These are phyloP conservation scores for Apogon talboti DNA, from an alignment of 2,797 vertebrate genomes.

Conservation along the genomic window DNA sequence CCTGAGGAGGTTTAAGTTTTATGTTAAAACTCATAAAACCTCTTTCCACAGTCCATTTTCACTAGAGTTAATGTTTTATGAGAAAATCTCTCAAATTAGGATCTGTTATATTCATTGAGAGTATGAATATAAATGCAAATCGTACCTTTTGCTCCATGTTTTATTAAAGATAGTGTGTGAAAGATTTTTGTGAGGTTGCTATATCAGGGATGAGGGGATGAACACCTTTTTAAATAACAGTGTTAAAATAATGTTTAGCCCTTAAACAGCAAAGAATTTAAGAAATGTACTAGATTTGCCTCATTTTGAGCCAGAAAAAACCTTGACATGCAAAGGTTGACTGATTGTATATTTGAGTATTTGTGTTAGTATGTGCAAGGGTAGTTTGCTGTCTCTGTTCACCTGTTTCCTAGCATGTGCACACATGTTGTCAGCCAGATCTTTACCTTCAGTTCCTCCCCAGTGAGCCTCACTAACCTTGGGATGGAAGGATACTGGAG, in stretches of 20 bases:
- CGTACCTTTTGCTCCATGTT: not conserved
- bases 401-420: slow-evolving; percentile 31
- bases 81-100: not conserved
- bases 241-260: not conserved
- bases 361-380: slow-evolving; percentile 8
- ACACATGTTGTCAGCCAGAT: slow-evolving; percentile 53
- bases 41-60: slow-evolving; percentile 22
- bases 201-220: too few species aligned
- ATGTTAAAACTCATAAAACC: slow-evolving; percentile 44
- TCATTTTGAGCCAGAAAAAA: slow-evolving; percentile 3
- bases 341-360: slow-evolving; percentile 15
- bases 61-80: slow-evolving; percentile 12
- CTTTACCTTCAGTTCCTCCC: slow-evolving; percentile 61
- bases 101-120: not conserved
- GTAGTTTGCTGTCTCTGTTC: slow-evolving; percentile 22
- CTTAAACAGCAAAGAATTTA: not conserved
- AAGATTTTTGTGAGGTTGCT: not conserved
- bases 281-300: not conserved
- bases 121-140: not conserved
- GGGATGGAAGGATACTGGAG: slow-evolving; percentile 61
- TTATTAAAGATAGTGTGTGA: not conserved
- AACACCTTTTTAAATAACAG: not conserved
- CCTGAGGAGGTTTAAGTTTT: slow-evolving; percentile 33
- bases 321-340: not conserved
- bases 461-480: slow-evolving; percentile 74